Evolutionary conservation across 2,797 vertebrate genomes (phyloP), one percentile per base, ranked within the genome.

Genomic region (Chaunax sp.): DNA sequence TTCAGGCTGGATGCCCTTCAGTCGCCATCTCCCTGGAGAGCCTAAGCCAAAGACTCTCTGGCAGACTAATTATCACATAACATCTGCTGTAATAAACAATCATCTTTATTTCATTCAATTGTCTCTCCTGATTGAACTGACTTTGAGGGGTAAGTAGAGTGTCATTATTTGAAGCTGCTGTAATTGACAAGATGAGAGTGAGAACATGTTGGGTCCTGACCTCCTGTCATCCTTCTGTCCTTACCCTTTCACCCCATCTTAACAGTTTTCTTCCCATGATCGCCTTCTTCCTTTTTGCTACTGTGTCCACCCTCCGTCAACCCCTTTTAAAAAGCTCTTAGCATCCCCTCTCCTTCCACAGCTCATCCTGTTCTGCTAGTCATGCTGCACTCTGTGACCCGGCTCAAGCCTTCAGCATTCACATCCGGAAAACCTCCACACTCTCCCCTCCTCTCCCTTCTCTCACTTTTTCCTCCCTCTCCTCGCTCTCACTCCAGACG

Each of bases 321-420:
- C 23, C 58, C 26, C 18, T 3, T 61, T 67, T 51, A 55, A 82
- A 78, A 85, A 69, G 75, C 85, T 77, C 65, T 44, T 59, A 75
- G 69, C 66, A 5, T 76, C 71, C 26, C 58, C 59, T 81, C 43
- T 74, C 37, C 56, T 62, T 62, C 71, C 23, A 8, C 64, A 72
- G 63, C 75, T 75, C 18, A 35, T 71, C 71, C 73, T 47, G 23
- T 72, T 56, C 69, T 75, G 47, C 72, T 63, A 65, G 72, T 84
- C 82, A 76, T 20, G 51, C 81, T 53, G 49, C 63, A 25, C 68
- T 77, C 69, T 23, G 47, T 77, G 78, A 82, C 78, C 77, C 72
- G 3, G 5, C 54, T 71, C 75, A 54, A 63, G 72, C 85, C 61
- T 73, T 2, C 30, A 50, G 64, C 75, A 37, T 45, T 43, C 9